Percentiles rank a stretch among this genome's conserved stretches.
Evolutionary conservation across 2,797 vertebrate species (phyloP).

Genomic region (Myiotriccus ornatus): DNA sequence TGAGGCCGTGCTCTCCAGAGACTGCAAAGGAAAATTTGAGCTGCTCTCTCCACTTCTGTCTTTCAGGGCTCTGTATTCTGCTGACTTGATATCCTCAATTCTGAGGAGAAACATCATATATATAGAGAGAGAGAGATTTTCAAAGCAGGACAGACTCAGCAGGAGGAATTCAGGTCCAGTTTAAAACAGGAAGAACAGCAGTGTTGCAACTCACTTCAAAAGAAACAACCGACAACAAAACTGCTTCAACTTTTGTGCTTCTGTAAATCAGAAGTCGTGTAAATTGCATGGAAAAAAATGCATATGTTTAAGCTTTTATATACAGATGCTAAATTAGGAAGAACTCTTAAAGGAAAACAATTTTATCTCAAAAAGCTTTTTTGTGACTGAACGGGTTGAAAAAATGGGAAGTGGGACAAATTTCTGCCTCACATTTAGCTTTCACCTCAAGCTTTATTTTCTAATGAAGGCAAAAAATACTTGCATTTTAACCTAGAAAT

Average conservation of each 20-base stretch:
- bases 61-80: not conserved
- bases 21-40: not conserved
- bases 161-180: not conserved
- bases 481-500: not conserved
- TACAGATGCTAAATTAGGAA: not conserved
- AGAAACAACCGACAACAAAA: not conserved
- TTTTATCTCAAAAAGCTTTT: not conserved
- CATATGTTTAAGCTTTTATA: not conserved
- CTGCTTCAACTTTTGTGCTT: not conserved
- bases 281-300: not conserved
- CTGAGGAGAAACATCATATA: not conserved
- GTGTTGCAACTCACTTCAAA: not conserved
- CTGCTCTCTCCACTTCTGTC: not conserved
- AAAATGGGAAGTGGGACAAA: not conserved
- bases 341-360: not conserved
- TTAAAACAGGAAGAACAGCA: not conserved
- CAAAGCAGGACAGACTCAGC: not conserved
- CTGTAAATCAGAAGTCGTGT: not conserved
- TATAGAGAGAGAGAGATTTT: not conserved
- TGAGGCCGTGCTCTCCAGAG: not conserved
- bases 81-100: conserved; percentile 12
- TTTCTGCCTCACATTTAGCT: not conserved
- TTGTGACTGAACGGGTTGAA: not conserved
- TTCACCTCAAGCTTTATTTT: not conserved
- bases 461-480: not conserved